Base-by-base conservation (phyloP, 2,797 vertebrate species). In the Gallinago solitaria region DNA sequence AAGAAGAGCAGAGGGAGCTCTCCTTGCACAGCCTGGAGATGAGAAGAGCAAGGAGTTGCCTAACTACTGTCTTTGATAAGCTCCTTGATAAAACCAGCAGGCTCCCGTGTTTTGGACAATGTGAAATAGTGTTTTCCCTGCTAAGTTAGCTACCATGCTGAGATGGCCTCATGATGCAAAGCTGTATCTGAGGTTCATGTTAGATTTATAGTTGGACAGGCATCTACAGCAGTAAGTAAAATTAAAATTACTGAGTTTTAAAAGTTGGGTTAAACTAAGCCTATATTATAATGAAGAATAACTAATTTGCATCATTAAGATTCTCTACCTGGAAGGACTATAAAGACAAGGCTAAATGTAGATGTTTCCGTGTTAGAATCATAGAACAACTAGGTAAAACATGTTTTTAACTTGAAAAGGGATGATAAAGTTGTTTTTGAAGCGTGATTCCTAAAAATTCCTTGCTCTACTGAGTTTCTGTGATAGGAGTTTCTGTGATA, bases 401-500 rank as follows among this genome's bases (percentile, higher is more conserved):
- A 30, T 5, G 5, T 4, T 51, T 83, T 87, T 32, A 51, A 68
- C 68, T 78, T 86, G 28, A 53, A 90, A 93, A 45, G 12, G 17
- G 33, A n/a, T 69, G 17, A 57, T 57, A 43, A 86, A 83, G 12
- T 8, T 51, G 23, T 14, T 56, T 84, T 83, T 87, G 59, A 79
- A 74, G 56, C 21, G 63, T 3, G 30, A 63, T 28, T 77, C 9
- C 39, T 83, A 60, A 67, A 45, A 78, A 64, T 41, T 37, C 51
- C 39, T 83, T 84, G 88, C 45, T 23, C 18, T 56, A 27, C 5
- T 5, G 43, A 87, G 28, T 30, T 85, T 77, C 53, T 48, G 30
- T 0, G 0, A 13, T 13, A 9, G 13, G 9, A 85, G 43, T 19
- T 85, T 77, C 53, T 48, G 30, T 0, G 0, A 13, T 13, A 9